Evolutionary conservation across 2,797 vertebrate species (phyloP).

Genomic region (Falco cherrug): DNA sequence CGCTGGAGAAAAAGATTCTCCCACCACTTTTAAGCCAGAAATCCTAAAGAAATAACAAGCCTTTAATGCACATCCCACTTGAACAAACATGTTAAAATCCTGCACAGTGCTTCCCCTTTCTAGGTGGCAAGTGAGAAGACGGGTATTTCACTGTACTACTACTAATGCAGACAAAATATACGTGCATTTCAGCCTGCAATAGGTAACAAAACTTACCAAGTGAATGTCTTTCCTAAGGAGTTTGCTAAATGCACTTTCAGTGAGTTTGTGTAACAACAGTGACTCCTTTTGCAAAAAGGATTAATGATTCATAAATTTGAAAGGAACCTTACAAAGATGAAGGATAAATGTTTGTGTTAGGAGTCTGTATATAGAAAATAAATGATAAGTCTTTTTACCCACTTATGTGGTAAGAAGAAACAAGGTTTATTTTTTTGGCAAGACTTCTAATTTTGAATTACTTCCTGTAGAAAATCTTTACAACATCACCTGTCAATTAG

Average conservation of each 20-base stretch:
- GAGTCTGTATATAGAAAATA: not conserved
- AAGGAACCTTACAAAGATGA: not conserved
- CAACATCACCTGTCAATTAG: not conserved
- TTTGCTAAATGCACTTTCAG: not conserved
- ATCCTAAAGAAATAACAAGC: slow-evolving; percentile 74
- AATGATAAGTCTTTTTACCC: not conserved
- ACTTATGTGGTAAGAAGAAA: not conserved
- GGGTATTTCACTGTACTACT: not conserved
- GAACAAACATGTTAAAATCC: not conserved
- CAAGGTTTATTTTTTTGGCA: not conserved
- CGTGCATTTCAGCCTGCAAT: not conserved
- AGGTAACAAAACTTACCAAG: not conserved
- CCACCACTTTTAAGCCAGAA: slow-evolving; percentile 87
- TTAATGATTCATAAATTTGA: not conserved
- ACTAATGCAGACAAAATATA: not conserved
- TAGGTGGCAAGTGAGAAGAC: not conserved
- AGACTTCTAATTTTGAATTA: not conserved
- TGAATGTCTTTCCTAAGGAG: not conserved
- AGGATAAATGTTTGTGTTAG: no score
- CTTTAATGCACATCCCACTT: not conserved
- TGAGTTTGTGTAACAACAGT: not conserved
- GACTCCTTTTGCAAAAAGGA: not conserved
- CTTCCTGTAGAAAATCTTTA: not conserved
- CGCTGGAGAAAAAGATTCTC: slow-evolving; percentile 85
- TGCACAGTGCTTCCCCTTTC: not conserved